phyloP scores from a whole-genome alignment of 1,140 invertebrate genomes.

The Dufourea novaeangliae region DNA sequence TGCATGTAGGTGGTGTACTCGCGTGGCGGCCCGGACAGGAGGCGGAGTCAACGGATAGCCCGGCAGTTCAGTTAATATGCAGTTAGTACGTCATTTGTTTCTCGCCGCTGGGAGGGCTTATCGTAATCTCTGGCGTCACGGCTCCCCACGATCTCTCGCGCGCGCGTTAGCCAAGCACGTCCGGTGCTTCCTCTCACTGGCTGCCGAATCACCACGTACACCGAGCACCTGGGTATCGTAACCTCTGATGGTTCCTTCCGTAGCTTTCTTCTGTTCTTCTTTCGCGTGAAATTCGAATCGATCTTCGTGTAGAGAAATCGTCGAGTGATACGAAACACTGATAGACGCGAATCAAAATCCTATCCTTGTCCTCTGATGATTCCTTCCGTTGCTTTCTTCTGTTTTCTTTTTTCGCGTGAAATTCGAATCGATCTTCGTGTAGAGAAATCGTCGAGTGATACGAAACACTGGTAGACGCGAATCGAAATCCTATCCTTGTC shows the following conservation, averaged over 20 bases:
- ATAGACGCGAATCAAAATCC: constrained; percentile 31
- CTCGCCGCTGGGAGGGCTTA: constrained; percentile 62
- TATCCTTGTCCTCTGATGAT: no score
- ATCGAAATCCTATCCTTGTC: constrained; percentile 42
- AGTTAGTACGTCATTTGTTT: constrained; percentile 72
- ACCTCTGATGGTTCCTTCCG: no score
- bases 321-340: not conserved
- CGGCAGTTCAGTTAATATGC: constrained; percentile 63
- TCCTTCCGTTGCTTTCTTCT: no score
- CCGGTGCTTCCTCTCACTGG: not conserved
- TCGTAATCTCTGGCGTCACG: constrained; percentile 65
- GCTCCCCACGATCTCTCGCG: constrained; percentile 42
- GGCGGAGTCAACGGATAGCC: constrained; percentile 45
- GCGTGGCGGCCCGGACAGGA: constrained; percentile 41
- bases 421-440: no score
- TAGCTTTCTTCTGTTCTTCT: no score
- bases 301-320: no score
- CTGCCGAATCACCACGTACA: not conserved
- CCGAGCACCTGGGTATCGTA: no score
- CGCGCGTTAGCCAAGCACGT: constrained; percentile 36
- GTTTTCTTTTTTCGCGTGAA: not conserved
- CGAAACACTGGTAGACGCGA: not conserved
- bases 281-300: not conserved
- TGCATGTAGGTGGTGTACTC: constrained; percentile 15
- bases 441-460: no score